A percentile compares a stretch with the other conserved stretches of the same genome.
Evolutionary conservation across 2,888 invertebrate species (phyloP).

Genomic region (Patella depressa): DNA sequence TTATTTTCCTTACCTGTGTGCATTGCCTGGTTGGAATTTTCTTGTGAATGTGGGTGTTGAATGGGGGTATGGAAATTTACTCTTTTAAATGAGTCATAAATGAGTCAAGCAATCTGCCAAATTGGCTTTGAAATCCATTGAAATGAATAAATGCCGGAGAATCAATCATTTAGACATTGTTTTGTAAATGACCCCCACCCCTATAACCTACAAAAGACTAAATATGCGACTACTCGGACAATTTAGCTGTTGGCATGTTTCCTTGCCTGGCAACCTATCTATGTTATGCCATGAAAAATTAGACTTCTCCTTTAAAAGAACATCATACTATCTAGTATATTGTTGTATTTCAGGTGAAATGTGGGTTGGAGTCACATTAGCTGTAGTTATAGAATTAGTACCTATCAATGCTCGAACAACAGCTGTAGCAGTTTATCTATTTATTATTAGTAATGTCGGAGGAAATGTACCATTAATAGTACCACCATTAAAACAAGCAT

Average conservation of each 20-base stretch:
- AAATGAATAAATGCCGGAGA: neutral
- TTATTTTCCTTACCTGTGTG: no score
- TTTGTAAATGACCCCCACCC: neutral
- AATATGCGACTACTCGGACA: no score
- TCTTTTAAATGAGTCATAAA: no score
- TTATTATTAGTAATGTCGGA: slow-evolving; percentile 71
- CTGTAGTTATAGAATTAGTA: slow-evolving; percentile 70
- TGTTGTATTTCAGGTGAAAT: slow-evolving; percentile 65
- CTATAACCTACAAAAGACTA: no score
- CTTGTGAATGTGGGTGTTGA: no score
- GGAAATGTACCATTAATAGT: slow-evolving; percentile 71
- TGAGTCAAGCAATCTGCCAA: no score
- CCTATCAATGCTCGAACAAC: slow-evolving; percentile 66
- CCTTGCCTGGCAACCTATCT: neutral
- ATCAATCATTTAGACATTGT: neutral
- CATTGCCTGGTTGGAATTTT: no score
- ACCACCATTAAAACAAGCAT: slow-evolving; percentile 60
- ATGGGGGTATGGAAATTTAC: no score
- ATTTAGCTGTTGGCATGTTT: no score
- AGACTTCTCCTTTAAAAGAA: neutral
- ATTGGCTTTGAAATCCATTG: no score
- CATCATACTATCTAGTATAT: neutral
- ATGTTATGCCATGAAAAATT: no score
- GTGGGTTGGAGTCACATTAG: slow-evolving; percentile 71
- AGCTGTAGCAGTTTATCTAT: slow-evolving; percentile 70